Evolutionary conservation across 2,888 invertebrate species (phyloP).

Genomic region (Agrochola macilenta): DNA sequence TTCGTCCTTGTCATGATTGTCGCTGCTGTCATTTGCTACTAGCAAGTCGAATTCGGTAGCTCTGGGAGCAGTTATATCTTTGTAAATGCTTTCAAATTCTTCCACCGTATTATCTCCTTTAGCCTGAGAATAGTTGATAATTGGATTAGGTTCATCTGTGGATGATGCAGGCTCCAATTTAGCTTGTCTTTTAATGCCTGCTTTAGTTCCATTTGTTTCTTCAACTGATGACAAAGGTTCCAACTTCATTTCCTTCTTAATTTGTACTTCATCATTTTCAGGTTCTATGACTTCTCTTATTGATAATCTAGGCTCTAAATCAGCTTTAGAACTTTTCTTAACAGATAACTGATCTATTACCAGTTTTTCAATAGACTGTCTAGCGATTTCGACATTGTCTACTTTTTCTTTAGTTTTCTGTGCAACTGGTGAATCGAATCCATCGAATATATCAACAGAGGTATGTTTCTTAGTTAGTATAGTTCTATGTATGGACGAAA

Average conservation of each 20-base stretch:
- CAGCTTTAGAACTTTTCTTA: conserved; percentile 34
- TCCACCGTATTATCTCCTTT: conserved; percentile 77
- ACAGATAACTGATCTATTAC: conserved; percentile 67
- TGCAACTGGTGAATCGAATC: conserved; percentile 72
- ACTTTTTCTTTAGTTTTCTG: conserved; percentile 60
- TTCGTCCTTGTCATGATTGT: conserved; percentile 55
- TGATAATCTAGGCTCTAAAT: conserved; percentile 26
- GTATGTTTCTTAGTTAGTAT: conserved; percentile 74
- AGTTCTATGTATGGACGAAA: conserved; percentile 69
- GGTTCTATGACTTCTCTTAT: conserved; percentile 40
- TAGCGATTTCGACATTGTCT: conserved; percentile 65
- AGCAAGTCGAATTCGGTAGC: conserved; percentile 84
- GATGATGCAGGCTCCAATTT: conserved; percentile 46
- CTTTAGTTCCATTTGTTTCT: conserved; percentile 20
- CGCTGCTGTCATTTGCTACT: conserved; percentile 41
- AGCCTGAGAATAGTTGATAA: conserved; percentile 43
- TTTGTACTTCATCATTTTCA: conserved; percentile 30
- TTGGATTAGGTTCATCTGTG: conserved; percentile 58
- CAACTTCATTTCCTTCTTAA: conserved; percentile 58
- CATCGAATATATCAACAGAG: conserved; percentile 83
- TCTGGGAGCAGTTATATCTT: conserved; percentile 79
- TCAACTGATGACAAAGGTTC: conserved; percentile 50
- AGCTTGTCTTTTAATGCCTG: conserved; percentile 44
- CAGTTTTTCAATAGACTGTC: conserved; percentile 72
- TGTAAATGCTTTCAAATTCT: conserved; percentile 84